These are phyloP conservation scores for Tromatobia lineatoria DNA, from an alignment of 2,888 invertebrate genomes.

Conservation along the genomic window DNA sequence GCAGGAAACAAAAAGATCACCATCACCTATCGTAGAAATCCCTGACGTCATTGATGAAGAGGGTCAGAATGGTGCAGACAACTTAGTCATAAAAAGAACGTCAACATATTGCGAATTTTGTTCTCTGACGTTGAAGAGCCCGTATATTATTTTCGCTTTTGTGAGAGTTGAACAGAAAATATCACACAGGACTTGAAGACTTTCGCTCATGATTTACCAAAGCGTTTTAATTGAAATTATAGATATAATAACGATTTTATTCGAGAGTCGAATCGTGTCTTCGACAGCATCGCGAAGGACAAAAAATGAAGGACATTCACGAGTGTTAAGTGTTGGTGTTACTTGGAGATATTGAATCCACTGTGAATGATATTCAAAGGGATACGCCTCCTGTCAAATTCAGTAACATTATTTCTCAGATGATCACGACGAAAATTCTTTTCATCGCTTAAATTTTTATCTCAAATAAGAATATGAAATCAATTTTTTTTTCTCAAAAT, in stretches of 20 bases:
- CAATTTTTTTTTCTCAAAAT: no score
- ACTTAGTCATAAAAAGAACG: neutral
- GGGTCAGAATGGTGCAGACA: neutral
- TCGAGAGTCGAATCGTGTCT: constrained; percentile 24
- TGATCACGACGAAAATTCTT: no score
- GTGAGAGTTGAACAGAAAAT: neutral
- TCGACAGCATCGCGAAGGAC: constrained; percentile 27
- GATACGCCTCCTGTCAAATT: no score
- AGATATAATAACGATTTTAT: constrained; percentile 37
- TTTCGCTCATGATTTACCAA: neutral
- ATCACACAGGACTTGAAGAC: neutral
- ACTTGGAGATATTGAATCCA: no score
- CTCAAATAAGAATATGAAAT: no score
- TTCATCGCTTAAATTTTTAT: no score
- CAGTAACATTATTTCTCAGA: no score
- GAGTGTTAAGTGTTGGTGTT: no score
- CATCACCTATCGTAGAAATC: constrained; percentile 21
- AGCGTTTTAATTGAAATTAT: constrained; percentile 25
- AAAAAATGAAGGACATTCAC: constrained; percentile 27
- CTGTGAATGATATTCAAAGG: no score
- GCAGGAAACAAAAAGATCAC: constrained; percentile 20
- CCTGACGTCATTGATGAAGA: constrained; percentile 21
- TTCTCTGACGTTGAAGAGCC: neutral
- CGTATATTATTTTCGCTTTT: neutral
- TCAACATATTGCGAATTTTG: neutral